Conservation (phyloP, 2,113 vertebrate genomes). For the Saguinus imperator region DNA sequence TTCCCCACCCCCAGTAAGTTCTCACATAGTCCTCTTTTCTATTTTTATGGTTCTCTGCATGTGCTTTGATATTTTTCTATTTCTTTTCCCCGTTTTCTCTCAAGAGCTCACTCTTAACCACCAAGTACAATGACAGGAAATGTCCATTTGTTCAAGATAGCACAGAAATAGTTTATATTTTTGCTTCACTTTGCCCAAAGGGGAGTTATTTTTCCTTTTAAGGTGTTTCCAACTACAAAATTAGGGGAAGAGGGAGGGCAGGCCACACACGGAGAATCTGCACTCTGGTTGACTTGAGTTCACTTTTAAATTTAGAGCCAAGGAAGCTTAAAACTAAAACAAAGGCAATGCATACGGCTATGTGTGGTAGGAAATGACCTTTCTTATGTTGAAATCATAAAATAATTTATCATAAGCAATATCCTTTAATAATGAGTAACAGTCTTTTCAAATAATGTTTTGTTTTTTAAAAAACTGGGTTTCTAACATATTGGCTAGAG, state of each 20-base stretch:
- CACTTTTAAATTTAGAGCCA: slow-evolving; percentile 69
- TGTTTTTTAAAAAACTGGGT: slow-evolving; percentile 78
- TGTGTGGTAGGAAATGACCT: slow-evolving; percentile 42
- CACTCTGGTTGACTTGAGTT: slow-evolving; percentile 57
- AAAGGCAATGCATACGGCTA: slow-evolving; percentile 31
- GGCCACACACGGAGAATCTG: slow-evolving; percentile 70
- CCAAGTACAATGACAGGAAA: not conserved
- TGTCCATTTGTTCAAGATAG: slow-evolving; percentile 28
- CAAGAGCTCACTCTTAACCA: not conserved
- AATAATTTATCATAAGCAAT: slow-evolving; percentile 48
- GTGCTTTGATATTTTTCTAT: slow-evolving; percentile 39
- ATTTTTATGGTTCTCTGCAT: slow-evolving; percentile 31
- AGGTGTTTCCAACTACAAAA: slow-evolving; percentile 68
- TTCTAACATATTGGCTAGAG: slow-evolving; percentile 89
- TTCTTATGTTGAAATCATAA: slow-evolving; percentile 46
- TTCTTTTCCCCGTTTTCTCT: slow-evolving; percentile 40
- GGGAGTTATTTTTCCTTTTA: slow-evolving; percentile 63
- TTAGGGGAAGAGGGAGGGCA: slow-evolving; percentile 16
- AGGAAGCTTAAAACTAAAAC: slow-evolving; percentile 64
- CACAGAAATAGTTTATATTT: slow-evolving; percentile 37
- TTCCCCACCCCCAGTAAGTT: not conserved
- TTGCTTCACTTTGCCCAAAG: slow-evolving; percentile 47
- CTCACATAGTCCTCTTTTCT: slow-evolving; percentile 2
- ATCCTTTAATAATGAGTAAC: slow-evolving; percentile 35
- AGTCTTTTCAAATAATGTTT: slow-evolving; percentile 32